Percentiles rank a stretch among this genome's conserved stretches.
These are phyloP conservation scores for Dastarcus helophoroides DNA, from an alignment of 2,888 invertebrate species.

Conservation along the genomic window DNA sequence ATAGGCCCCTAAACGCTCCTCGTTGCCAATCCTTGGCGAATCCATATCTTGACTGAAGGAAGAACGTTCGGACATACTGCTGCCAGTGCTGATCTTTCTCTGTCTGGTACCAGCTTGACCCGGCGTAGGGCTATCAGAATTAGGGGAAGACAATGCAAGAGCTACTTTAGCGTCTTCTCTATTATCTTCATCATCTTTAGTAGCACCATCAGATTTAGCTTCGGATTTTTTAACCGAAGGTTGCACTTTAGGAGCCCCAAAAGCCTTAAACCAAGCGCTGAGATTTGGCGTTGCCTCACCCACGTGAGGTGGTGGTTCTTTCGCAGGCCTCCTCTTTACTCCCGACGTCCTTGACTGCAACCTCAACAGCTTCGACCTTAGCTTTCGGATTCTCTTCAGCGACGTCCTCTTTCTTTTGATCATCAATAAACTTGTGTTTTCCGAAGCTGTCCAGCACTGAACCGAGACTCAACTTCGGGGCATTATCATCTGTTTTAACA, in stretches of 20 bases:
- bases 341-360: not conserved
- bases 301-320: slow-evolving; percentile 35
- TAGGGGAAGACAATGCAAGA: slow-evolving; percentile 32
- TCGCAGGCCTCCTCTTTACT: not conserved
- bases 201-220: slow-evolving; percentile 37
- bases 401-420: slow-evolving; percentile 37
- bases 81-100: slow-evolving; percentile 65
- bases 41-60: slow-evolving; percentile 69
- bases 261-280: slow-evolving; percentile 87
- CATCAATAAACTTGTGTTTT: slow-evolving; percentile 52
- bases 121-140: slow-evolving; percentile 34
- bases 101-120: slow-evolving; percentile 40
- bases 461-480: slow-evolving; percentile 74
- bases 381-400: slow-evolving; percentile 19
- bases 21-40: slow-evolving; percentile 54
- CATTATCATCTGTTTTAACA: slow-evolving; percentile 53
- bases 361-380: slow-evolving; percentile 8
- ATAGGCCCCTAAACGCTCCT: slow-evolving; percentile 48
- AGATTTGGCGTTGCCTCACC: slow-evolving; percentile 69
- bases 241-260: slow-evolving; percentile 70
- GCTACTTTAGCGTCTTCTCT: slow-evolving; percentile 34
- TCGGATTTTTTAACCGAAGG: slow-evolving; percentile 50
- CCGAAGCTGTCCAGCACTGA: slow-evolving; percentile 70
- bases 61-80: slow-evolving; percentile 66
- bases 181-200: slow-evolving; percentile 30